Conservation (phyloP, 2,888 invertebrate species). For the Eupithecia inturbata region DNA sequence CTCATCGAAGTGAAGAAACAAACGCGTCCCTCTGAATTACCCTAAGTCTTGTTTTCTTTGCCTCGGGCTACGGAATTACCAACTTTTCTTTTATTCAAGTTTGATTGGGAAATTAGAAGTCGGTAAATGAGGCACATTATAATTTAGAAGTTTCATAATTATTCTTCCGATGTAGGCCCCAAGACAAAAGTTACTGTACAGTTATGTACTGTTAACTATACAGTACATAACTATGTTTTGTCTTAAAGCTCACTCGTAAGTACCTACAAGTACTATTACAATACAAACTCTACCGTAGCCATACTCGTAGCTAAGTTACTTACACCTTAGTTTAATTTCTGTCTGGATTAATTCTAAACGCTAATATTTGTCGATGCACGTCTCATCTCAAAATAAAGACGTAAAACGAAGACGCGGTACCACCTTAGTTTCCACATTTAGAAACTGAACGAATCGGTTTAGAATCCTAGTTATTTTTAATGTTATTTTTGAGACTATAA, state of each 20-base stretch:
- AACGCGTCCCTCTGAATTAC: not conserved
- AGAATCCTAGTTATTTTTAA: not conserved
- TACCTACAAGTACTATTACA: not conserved
- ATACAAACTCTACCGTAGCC: not conserved
- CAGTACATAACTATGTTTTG: not conserved
- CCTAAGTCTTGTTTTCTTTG: conserved; percentile 1
- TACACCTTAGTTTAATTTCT: not conserved
- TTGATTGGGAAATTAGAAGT: conserved; percentile 3
- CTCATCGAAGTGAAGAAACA: conserved; percentile 9
- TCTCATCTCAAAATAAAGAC: not conserved
- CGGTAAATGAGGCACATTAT: not conserved
- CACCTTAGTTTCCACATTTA: not conserved
- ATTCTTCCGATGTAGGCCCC: not conserved
- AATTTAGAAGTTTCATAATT: not conserved
- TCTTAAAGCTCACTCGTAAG: not conserved
- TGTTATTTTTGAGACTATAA: not conserved
- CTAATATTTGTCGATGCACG: not conserved
- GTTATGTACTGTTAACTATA: not conserved
- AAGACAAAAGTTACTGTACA: not conserved
- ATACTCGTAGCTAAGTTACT: too few species aligned
- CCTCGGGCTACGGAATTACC: not conserved
- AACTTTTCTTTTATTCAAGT: conserved; percentile 11
- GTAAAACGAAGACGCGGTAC: not conserved
- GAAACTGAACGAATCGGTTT: not conserved
- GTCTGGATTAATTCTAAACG: not conserved